These are phyloP conservation scores for Odontophorus gujanensis DNA, from an alignment of 2,113 vertebrate genomes.

Conservation along the genomic window DNA sequence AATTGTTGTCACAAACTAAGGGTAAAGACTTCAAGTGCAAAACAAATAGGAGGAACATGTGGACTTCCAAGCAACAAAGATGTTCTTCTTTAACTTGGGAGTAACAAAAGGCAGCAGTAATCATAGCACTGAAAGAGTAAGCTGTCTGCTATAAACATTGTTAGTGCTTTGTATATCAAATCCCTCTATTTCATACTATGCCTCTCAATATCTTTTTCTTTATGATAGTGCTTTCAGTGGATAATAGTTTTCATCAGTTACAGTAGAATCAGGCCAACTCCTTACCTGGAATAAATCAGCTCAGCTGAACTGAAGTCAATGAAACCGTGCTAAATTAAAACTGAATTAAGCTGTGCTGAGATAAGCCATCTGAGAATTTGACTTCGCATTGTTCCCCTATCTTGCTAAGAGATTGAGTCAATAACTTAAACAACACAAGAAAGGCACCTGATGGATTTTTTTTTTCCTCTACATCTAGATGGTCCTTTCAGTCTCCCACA, in stretches of 20 bases:
- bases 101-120: conserved; percentile 58
- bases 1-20: conserved; percentile 60
- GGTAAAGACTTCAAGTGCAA: conserved; percentile 49
- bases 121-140: conserved; percentile 32
- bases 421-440: conserved; percentile 50
- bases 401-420: conserved; percentile 12
- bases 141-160: conserved; percentile 26
- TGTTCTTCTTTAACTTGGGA: conserved; percentile 21
- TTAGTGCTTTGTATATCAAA: conserved; percentile 43
- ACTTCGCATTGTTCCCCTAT: conserved; percentile 27
- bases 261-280: conserved; percentile 27
- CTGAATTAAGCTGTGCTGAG: conserved; percentile 55
- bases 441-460: background rate
- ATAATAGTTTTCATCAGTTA: conserved; percentile 61
- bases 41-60: conserved; percentile 52
- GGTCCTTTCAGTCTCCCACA: background rate
- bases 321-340: conserved; percentile 53
- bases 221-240: conserved; percentile 33
- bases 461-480: background rate
- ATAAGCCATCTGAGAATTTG: conserved; percentile 44
- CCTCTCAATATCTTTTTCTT: conserved; percentile 54
- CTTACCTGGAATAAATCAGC: conserved; percentile 52
- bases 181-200: conserved; percentile 36
- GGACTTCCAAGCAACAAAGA: conserved; percentile 48
- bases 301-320: conserved; percentile 49